These are phyloP conservation scores for Cyclophora albipunctata DNA, from an alignment of 2,888 invertebrate species.

Conservation along the genomic window DNA sequence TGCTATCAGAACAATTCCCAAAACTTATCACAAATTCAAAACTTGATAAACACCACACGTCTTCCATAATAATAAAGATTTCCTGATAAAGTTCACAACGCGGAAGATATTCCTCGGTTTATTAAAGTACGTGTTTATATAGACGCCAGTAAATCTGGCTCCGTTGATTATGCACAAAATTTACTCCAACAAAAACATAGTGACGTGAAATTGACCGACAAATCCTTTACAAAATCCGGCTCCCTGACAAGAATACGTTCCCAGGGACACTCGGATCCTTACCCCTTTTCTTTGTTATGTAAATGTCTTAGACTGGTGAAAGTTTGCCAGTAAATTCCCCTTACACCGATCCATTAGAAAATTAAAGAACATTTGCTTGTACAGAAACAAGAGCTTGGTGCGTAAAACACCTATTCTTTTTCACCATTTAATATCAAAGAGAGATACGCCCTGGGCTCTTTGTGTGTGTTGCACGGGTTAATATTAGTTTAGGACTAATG, in stretches of 20 bases:
- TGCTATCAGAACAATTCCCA: conserved; percentile 6
- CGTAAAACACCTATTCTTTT: conserved; percentile 18
- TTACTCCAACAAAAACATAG: conserved; percentile 44
- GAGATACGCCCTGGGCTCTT: conserved; percentile 40
- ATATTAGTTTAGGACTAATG: conserved; percentile 66
- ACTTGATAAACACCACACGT: conserved; percentile 26
- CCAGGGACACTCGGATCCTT: conserved; percentile 47
- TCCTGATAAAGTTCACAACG: conserved; percentile 27
- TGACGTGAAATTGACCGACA: conserved; percentile 55
- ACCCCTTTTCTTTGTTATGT: conserved; percentile 65
- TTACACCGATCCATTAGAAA: conserved; percentile 63
- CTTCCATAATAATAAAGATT: conserved; percentile 22
- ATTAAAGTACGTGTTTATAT: conserved; percentile 34
- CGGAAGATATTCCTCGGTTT: conserved; percentile 25
- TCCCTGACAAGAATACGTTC: conserved; percentile 58
- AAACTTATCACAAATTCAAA: conserved; percentile 12
- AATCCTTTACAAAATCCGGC: conserved; percentile 54
- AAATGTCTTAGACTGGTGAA: conserved; percentile 57
- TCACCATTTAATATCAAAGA: conserved; percentile 26
- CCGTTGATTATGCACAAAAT: conserved; percentile 42
- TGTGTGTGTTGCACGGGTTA: conserved; percentile 51
- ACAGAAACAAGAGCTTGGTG: conserved; percentile 40
- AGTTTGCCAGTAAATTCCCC: conserved; percentile 59
- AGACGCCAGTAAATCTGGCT: conserved; percentile 22
- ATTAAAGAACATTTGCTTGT: conserved; percentile 59